Conservation (phyloP, 2,888 invertebrate genomes). For the Trisateles emortualis region DNA sequence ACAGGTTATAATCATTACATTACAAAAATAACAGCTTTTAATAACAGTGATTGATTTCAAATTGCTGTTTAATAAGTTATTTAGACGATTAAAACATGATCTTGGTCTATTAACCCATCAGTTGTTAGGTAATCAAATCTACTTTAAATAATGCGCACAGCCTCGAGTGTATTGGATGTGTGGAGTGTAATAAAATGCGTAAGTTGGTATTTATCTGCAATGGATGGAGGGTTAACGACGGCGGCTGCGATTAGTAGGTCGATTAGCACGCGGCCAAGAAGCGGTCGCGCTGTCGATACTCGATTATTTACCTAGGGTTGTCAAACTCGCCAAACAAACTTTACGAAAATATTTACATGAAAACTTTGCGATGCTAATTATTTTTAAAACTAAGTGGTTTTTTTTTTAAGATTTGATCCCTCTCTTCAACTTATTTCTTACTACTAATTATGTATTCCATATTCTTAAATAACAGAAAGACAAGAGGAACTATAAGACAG, state of each 20-base stretch:
- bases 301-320: conserved; percentile 67
- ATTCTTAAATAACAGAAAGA: too few species aligned
- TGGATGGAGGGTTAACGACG: conserved; percentile 49
- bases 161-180: conserved; percentile 8
- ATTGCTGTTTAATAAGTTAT: conserved; percentile 21
- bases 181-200: conserved; percentile 31
- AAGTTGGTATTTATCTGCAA: conserved; percentile 48
- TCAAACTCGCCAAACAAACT: conserved; percentile 8
- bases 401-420: too few species aligned
- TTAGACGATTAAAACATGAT: conserved; percentile 18
- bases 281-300: conserved; percentile 66
- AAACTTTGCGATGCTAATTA: too few species aligned
- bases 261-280: conserved; percentile 77
- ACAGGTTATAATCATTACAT: conserved; percentile 8
- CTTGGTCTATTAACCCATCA: conserved; percentile 10
- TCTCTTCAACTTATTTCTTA: too few species aligned
- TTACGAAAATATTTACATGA: too few species aligned
- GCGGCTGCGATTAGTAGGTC: conserved; percentile 72
- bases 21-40: conserved; percentile 15
- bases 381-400: too few species aligned
- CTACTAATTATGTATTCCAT: too few species aligned
- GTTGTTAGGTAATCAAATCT: conserved; percentile 18
- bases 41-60: conserved; percentile 18
- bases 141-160: conserved; percentile 16
- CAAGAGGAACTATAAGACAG: too few species aligned